Conservation (phyloP, 2,888 invertebrate species). For the Apodemia duryi region DNA sequence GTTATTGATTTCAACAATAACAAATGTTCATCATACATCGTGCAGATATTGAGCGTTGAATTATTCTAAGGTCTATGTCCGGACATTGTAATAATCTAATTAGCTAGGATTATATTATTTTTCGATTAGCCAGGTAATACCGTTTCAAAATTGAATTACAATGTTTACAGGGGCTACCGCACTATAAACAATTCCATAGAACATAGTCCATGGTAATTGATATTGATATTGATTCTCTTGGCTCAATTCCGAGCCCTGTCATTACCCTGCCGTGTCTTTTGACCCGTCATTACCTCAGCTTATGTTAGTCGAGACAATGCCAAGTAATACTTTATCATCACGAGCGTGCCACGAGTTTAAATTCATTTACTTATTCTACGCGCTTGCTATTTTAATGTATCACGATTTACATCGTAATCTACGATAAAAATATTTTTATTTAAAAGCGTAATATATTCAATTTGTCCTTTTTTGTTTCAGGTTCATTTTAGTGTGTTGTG, state of each 20-base stretch:
- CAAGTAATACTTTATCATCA: slow-evolving; percentile 36
- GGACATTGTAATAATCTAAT: slow-evolving; percentile 18
- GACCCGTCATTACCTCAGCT: slow-evolving; percentile 49
- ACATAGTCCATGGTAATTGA: slow-evolving; percentile 34
- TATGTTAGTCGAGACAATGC: slow-evolving; percentile 40
- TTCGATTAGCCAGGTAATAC: slow-evolving; percentile 28
- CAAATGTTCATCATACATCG: background rate
- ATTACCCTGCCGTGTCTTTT: slow-evolving; percentile 68
- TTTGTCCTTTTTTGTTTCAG: slow-evolving; percentile 50
- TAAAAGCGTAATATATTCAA: background rate
- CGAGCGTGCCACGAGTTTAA: slow-evolving; percentile 44
- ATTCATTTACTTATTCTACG: slow-evolving; percentile 47
- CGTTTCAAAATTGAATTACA: slow-evolving; percentile 44
- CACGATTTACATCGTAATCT: slow-evolving; percentile 46
- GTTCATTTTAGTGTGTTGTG: slow-evolving; percentile 52
- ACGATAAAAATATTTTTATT: slow-evolving; percentile 5
- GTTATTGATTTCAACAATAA: background rate
- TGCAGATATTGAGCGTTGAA: slow-evolving; percentile 1
- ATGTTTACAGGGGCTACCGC: slow-evolving; percentile 42
- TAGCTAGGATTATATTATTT: slow-evolving; percentile 17
- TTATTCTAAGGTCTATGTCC: slow-evolving; percentile 15
- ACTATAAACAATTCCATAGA: slow-evolving; percentile 45
- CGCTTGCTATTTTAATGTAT: slow-evolving; percentile 40
- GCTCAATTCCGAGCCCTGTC: slow-evolving; percentile 55
- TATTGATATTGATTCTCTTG: slow-evolving; percentile 47